Evolutionary conservation across 2,797 vertebrate genomes (phyloP), one percentile per base, ranked within the genome.

Genomic region (Phoxinus dragarum): DNA sequence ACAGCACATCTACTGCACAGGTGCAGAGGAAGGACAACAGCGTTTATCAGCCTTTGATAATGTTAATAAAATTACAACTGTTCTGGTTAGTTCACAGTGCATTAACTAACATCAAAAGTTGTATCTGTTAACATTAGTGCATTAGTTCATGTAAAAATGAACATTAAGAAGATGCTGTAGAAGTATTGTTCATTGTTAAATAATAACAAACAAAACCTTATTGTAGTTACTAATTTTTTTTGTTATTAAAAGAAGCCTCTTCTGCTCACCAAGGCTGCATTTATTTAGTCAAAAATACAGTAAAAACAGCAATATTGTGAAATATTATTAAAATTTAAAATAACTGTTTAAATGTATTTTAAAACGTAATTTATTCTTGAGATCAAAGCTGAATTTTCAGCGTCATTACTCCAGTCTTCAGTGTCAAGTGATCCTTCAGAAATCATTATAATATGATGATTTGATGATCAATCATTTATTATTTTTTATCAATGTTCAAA

Each of bases 1-100:
- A 75, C 14, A 12, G 23, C 81, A 75, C 69, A 61, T 64, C 72
- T 66, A 66, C 34, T 67, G 59, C 34, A 14, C 44, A 83, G 80
- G 5, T 64, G 40, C 59, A 40, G 56, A 83, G 16, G 23, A 75
- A 67, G 59, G 72, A 83, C 49, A 59, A 72, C 27, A 31, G 27
- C 27, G 1, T 7, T 64, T 7, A 31, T 66, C 6, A 17, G 31
- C 6, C 61, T 66, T 66, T 34, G 61, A 66, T 66, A 17, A 34
- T 34, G 14, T 34, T 34, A 34, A 34, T 7, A 7, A 2, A 27
- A 64, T 64, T 6, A 64, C 59, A 27, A 27, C n/a, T n/a, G 10
- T 27, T 61, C 59, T 11, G n/a, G 59, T 61, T 61, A 61, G 23
- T 27, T 61, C 59, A 27, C 11, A 61, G 56, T 61, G n/a, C 10